Base-by-base conservation (phyloP, 2,888 invertebrate genomes). In the Sipha maydis region DNA sequence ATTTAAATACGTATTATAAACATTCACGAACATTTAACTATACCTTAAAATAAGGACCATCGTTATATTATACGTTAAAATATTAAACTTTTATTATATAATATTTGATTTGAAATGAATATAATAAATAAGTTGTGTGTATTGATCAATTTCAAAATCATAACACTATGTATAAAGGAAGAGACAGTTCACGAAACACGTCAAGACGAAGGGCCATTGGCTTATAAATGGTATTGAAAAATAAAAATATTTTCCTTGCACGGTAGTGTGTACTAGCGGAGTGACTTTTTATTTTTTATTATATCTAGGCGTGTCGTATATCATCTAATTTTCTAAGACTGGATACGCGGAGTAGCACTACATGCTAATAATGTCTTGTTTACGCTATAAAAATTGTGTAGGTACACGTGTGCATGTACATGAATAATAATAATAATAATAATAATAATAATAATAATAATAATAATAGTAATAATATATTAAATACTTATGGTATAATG, bases 281-380 rank as follows among this genome's bases (percentile, higher is more conserved):
- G 61, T 8, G 21, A 61, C 25, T 61, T 61, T 61, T 67, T 4
- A 21, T 48, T 1, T 48, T 38, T 48, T 71, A 48, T 67, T 61
- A 38, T n/a, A n/a, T 61, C 34, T 2, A 34, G 79, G 34, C 61
- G 14, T 38, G 25, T 9, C 17, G 48, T 34, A 5, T n/a, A 5
- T 17, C 41, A 38, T 82, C 69, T 82, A 82, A 56, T 56, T 56
- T n/a, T 83, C 73, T 83, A 83, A 83, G 38, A 56, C 9, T 9
- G 73, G 56, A 83, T 34, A 56, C 73, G 11, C 34, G 0, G 21
- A 28, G 54, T 11, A 21, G 54, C 25, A 21, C 73, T 83, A 83
- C 25, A 83, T 34, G 54, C 83, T 71, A 31, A 67, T n/a, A n/a
- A 34, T 34, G 4, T 82, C 41, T 82, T 1, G 19, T 80, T 48